Evolutionary conservation across 2,888 invertebrate species (phyloP), one percentile per base, ranked within the genome.

Genomic region (Eupithecia subfuscata): DNA sequence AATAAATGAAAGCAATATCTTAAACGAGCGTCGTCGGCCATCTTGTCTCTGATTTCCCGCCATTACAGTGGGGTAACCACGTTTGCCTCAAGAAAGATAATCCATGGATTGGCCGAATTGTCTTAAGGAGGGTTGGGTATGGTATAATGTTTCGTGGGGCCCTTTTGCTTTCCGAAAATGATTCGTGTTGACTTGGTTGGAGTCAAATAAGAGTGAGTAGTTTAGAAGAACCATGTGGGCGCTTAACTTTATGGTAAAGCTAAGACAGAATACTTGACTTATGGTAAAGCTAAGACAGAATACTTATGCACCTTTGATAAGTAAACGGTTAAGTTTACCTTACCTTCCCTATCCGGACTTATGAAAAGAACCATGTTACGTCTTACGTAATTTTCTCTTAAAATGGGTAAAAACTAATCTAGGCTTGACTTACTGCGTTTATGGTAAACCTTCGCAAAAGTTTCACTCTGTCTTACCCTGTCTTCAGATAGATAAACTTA

Each of bases 21-120:
- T 83, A 84, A 85, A 84, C 80, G 85, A 83, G 82, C 77, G 73
- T 75, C 75, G 84, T 84, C 91, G 84, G 91, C 91, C 92, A 92
- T 92, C 85, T 91, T 92, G 91, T 86, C 83, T 88, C 85, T 80
- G 83, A 85, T 89, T 90, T 89, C 89, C 87, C 87, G 87, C 87
- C 83, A 83, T 85, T 83, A 84, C 80, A 71, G 78, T 83, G 76
- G 86, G 84, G 87, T 82, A 83, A 82, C 81, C 81, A 81, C 79
- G 75, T 75, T 79, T 67, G 81, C 84, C 82, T 82, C 84, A 87
- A 90, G 90, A 86, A 90, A 91, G 90, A 89, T 91, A 91, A 92
- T 92, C 91, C 86, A 80, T 83, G 86, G 86, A 91, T 91, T 91
- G 91, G 91, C 88, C 85, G 84, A 83, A 85, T 85, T 74, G 81